Conservation (phyloP, 2,113 vertebrate species). For the Psittacara wagleri region DNA sequence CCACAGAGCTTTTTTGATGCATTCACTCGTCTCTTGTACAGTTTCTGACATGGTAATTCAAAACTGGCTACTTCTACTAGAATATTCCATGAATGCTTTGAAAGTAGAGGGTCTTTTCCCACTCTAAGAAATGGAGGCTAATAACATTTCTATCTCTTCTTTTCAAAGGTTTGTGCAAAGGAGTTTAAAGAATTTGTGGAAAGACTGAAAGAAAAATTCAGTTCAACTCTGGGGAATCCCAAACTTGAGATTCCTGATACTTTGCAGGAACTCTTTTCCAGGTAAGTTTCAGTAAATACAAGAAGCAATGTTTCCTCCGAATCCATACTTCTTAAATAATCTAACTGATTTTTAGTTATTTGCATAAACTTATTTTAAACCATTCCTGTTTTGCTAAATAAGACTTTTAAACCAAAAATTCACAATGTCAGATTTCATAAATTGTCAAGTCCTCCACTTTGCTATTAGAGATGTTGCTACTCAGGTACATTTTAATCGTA, state of each 20-base stretch:
- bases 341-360: not conserved
- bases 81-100: not conserved
- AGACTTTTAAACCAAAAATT: not conserved
- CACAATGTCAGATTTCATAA: not conserved
- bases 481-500: not conserved
- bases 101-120: not conserved
- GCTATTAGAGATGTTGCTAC: not conserved
- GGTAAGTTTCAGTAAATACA: constrained; percentile 65
- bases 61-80: not conserved
- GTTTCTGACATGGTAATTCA: not conserved
- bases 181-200: constrained; percentile 87
- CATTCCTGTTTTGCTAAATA: not conserved
- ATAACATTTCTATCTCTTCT: not conserved
- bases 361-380: not conserved
- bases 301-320: not conserved
- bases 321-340: not conserved
- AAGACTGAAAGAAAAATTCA: constrained; percentile 90
- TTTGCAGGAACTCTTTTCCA: constrained; percentile 84
- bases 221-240: constrained; percentile 71
- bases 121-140: not conserved
- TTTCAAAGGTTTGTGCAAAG: constrained; percentile 82
- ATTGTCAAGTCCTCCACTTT: not conserved
- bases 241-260: constrained; percentile 83
- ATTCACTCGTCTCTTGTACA: not conserved
- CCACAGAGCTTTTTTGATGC: not conserved